phyloP scores from a whole-genome alignment of 2,113 vertebrate species.

The Muscicapa adusta region DNA sequence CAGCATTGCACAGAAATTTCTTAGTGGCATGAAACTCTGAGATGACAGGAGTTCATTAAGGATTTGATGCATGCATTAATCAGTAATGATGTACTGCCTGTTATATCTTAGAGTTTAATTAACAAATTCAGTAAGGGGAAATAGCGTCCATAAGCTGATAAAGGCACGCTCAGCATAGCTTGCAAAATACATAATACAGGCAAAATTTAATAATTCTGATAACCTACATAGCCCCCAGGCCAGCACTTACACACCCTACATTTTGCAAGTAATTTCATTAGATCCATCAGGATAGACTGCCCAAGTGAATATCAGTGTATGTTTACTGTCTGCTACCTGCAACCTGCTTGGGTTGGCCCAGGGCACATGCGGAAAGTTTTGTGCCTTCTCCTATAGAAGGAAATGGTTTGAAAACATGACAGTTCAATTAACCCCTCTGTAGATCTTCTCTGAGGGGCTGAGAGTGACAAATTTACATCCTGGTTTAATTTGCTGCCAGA shows the following conservation, averaged over 20 bases:
- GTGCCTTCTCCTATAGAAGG: background rate
- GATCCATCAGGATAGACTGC: background rate
- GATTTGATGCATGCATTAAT: background rate
- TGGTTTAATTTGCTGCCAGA: background rate
- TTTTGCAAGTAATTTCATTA: background rate
- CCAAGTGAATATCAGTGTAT: background rate
- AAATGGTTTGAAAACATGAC: background rate
- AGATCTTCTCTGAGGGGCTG: background rate
- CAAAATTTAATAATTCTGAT: background rate
- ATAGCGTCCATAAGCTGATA: background rate
- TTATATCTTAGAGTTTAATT: background rate
- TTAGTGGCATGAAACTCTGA: background rate
- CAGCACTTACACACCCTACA: background rate
- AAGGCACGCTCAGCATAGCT: background rate
- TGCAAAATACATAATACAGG: background rate
- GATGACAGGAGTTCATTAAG: background rate
- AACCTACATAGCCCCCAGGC: background rate
- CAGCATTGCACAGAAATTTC: background rate
- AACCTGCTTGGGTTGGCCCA: background rate
- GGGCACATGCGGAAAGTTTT: fast-evolving
- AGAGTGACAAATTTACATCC: background rate
- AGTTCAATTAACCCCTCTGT: background rate
- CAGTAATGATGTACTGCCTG: background rate
- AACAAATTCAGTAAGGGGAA: background rate
- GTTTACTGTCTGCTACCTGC: background rate